Evolutionary conservation across 2,113 vertebrate species (phyloP).

Genomic region (Salvelinus namaycush): DNA sequence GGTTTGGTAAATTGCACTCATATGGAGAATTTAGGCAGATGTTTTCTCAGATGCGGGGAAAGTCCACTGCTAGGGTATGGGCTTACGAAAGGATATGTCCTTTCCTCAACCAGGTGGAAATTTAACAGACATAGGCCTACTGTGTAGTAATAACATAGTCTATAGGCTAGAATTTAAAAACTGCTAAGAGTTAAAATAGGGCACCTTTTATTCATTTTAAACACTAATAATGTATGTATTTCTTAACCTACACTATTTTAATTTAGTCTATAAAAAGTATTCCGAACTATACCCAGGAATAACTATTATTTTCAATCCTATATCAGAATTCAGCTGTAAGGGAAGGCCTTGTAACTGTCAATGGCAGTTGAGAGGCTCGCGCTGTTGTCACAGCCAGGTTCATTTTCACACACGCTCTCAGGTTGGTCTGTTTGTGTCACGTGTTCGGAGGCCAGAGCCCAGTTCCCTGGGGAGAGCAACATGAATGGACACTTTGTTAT

Average conservation of each 20-base stretch:
- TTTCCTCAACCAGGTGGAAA: too few species aligned
- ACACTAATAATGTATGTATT: not conserved
- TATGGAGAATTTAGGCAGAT: slow-evolving; percentile 30
- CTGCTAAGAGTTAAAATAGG: too few species aligned
- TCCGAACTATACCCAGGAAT: too few species aligned
- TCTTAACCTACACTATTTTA: not conserved
- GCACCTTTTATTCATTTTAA: too few species aligned
- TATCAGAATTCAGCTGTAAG: too few species aligned
- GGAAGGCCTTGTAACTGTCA: too few species aligned
- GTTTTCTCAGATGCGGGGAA: slow-evolving; percentile 33
- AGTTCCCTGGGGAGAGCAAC: slow-evolving; percentile 44
- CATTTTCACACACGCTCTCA: not conserved
- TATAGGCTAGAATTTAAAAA: not conserved
- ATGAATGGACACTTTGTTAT: slow-evolving; percentile 73
- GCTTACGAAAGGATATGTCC: too few species aligned
- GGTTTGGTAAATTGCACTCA: slow-evolving; percentile 30
- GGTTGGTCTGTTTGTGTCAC: slow-evolving; percentile 33
- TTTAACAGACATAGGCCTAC: too few species aligned
- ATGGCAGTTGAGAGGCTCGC: not conserved
- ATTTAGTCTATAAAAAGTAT: too few species aligned
- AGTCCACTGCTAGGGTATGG: not conserved
- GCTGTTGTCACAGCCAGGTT: not conserved
- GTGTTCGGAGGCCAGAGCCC: slow-evolving; percentile 1
- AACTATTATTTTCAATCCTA: too few species aligned
- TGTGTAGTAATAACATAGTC: not conserved